Base-by-base conservation (phyloP, 2,113 vertebrate species). In the Eclectus roratus region DNA sequence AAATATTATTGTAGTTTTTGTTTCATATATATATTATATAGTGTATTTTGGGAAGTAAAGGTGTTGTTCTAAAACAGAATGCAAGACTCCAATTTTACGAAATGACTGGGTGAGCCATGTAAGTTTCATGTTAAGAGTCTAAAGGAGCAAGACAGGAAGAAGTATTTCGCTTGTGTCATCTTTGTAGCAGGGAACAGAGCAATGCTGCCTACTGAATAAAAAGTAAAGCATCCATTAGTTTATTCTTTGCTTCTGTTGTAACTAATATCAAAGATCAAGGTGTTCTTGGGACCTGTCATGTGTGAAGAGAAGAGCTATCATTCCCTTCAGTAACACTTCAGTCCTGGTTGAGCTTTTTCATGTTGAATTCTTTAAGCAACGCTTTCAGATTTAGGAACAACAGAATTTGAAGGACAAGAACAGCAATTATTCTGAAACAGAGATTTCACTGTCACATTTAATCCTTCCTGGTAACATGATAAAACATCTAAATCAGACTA, bases 121-220 rank as follows among this genome's bases (percentile, higher is more conserved):
- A 61, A 53, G 17, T 25, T 53, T 80, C 35, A 60, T 6, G 6
- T 28, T 41, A 65, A 47, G 31, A 49, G 29, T 39, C 83, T 18
- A 60, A 14, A 12, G 16, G 31, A 87, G 37, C 44, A 58, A 73
- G 29, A 47, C 9, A 56, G 29, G 25, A 44, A 91, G 11, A 44
- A 91, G 9, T 35, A 78, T 5, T 74, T 64, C 15, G n/a, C n/a
- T 84, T 47, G 39, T 24, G 65, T n/a, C 9, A 55, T 44, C 17
- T 73, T 56, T 8, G 2, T 3, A 52, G 6, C 0, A 2, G 18
- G 27, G 21, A 92, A 39, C 0, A 78, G 49, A 35, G 17, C 39
- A n/a, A 20, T n/a, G 15, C 19, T 28, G 10, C 23, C 44, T 28
- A 43, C 27, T n/a, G 15, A 31, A 53, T 65, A 52, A 64, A 90